Percentiles rank a stretch among this genome's conserved stretches.
Evolutionary conservation across 2,888 invertebrate species (phyloP).

Genomic region (Standfussiana lucernea): DNA sequence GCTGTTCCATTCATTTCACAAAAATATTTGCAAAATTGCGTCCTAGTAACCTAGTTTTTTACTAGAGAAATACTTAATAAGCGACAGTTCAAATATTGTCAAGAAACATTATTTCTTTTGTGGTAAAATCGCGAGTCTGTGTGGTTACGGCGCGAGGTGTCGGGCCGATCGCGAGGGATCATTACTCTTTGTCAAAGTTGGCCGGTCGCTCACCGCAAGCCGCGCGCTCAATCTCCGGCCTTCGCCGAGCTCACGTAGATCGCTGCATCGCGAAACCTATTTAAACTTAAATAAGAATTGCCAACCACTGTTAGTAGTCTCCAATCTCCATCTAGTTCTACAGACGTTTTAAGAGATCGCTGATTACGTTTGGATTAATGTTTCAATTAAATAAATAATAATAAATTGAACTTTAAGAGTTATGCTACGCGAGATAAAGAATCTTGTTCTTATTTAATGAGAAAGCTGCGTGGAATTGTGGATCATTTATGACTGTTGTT

Average conservation of each 20-base stretch:
- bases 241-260: slow-evolving; percentile 69
- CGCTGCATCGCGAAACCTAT: slow-evolving; percentile 77
- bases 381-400: slow-evolving; percentile 30
- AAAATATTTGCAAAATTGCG: not conserved
- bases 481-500: slow-evolving; percentile 29
- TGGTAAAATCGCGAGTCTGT: slow-evolving; percentile 27
- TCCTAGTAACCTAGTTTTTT: slow-evolving; percentile 1
- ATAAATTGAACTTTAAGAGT: slow-evolving; percentile 25
- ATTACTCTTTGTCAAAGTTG: slow-evolving; percentile 84
- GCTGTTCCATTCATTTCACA: slow-evolving; percentile 8
- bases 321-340: slow-evolving; percentile 25
- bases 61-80: slow-evolving; percentile 16
- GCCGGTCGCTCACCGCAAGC: slow-evolving; percentile 72
- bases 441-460: slow-evolving; percentile 31
- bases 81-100: slow-evolving; percentile 16
- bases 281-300: slow-evolving; percentile 81
- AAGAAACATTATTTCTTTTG: slow-evolving; percentile 52
- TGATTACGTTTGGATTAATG: slow-evolving; percentile 38
- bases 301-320: slow-evolving; percentile 53
- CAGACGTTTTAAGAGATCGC: slow-evolving; percentile 12
- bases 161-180: slow-evolving; percentile 71
- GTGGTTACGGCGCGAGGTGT: slow-evolving; percentile 64
- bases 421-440: slow-evolving; percentile 17
- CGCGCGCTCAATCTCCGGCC: slow-evolving; percentile 79
- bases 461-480: slow-evolving; percentile 22